These are phyloP conservation scores for Lycaon pictus DNA, from an alignment of 2,113 vertebrate genomes.

Conservation along the genomic window DNA sequence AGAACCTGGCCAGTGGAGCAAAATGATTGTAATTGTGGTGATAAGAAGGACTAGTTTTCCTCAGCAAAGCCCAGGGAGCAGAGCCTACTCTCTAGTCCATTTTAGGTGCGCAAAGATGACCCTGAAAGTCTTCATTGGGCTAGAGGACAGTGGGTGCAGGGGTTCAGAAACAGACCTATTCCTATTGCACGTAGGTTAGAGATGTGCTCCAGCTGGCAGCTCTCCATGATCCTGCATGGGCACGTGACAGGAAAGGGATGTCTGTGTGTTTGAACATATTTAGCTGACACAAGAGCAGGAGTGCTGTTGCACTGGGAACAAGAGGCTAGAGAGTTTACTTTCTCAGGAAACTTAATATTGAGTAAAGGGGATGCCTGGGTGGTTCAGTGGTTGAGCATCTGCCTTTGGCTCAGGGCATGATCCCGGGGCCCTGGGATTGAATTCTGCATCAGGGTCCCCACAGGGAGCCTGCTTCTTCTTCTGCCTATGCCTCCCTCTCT, in stretches of 20 bases:
- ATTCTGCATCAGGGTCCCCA: too few relatives aligned
- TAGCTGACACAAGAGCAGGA: neutral
- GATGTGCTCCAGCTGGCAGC: neutral
- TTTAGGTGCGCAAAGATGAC: neutral
- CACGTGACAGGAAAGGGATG: neutral
- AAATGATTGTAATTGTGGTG: neutral
- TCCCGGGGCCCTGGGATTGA: too few relatives aligned
- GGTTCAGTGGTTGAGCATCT: too few relatives aligned
- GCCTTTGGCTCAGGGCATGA: too few relatives aligned
- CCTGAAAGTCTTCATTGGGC: neutral
- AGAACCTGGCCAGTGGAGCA: neutral
- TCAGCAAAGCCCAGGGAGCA: neutral
- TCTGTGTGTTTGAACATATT: neutral
- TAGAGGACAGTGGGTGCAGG: neutral
- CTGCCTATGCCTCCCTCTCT: too few relatives aligned
- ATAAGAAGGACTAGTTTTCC: neutral
- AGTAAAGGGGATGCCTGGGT: too few relatives aligned
- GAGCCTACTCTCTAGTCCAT: neutral
- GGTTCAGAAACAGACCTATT: neutral
- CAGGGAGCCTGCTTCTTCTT: too few relatives aligned
- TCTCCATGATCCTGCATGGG: neutral
- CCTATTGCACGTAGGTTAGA: neutral
- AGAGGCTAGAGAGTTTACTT: neutral
- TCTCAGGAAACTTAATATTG: neutral
- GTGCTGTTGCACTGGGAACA: neutral